Conservation (phyloP, 1,140 invertebrate species). For the Latrodectus geometricus region DNA sequence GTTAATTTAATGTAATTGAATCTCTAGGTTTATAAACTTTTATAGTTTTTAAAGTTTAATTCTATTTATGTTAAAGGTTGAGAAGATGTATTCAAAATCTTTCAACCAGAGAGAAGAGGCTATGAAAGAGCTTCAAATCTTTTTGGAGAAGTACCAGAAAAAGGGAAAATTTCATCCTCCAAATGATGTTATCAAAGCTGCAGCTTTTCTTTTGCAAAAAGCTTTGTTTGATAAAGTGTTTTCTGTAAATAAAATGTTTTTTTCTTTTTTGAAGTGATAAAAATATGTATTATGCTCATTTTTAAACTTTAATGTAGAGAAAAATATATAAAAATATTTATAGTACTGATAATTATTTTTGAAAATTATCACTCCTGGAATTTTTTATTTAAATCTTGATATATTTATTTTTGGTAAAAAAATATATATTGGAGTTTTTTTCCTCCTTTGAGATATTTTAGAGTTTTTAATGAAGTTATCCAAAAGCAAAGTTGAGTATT, state of each 20-base stretch:
- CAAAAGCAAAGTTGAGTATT: no score
- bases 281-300: conserved; percentile 65
- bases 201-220: conserved; percentile 81
- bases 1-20: no score
- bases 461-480: no score
- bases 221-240: conserved; percentile 79
- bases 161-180: conserved; percentile 71
- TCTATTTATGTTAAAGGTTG: conserved; percentile 74
- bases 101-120: conserved; percentile 93
- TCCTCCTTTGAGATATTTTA: no score
- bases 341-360: no score
- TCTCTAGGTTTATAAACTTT: background rate
- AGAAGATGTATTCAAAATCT: conserved; percentile 93
- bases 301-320: no score
- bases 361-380: no score
- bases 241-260: conserved; percentile 62
- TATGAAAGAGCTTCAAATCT: conserved; percentile 77
- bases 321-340: no score
- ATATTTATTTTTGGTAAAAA: no score
- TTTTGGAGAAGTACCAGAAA: conserved; percentile 57
- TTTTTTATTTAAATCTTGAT: no score
- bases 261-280: background rate
- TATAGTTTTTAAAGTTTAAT: background rate
- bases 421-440: no score
- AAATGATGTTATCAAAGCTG: conserved; percentile 83